Evolutionary conservation across 2,113 vertebrate species (phyloP).

Genomic region (Xenopus laevis): DNA sequence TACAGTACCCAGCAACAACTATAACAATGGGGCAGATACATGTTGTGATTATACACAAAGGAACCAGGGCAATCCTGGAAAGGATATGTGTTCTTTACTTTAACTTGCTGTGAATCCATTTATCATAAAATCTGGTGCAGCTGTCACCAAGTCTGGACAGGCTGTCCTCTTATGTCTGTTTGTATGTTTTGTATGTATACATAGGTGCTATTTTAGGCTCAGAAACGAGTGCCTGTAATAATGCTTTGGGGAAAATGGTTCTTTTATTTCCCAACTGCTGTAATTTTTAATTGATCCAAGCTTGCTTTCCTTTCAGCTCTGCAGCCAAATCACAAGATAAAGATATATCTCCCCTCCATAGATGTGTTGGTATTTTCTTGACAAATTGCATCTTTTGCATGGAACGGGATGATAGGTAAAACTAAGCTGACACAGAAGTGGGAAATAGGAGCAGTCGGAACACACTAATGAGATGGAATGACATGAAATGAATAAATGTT

Average conservation of each 20-base stretch:
- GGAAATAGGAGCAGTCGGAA: conserved; percentile 51
- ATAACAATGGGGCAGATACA: neutral
- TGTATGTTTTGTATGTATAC: conserved; percentile 22
- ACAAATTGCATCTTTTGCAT: conserved; percentile 44
- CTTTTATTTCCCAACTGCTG: conserved; percentile 22
- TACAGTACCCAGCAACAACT: neutral
- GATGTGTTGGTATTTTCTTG: conserved; percentile 44
- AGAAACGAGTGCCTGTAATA: conserved; percentile 20
- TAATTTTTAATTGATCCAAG: conserved; percentile 34
- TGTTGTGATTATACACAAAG: conserved; percentile 18
- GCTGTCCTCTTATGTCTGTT: conserved; percentile 30
- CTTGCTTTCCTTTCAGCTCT: conserved; percentile 14
- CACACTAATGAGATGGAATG: conserved; percentile 48
- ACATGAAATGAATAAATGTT: conserved; percentile 54
- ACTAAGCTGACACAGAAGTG: conserved; percentile 31
- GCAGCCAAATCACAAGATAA: conserved; percentile 31
- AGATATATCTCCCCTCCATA: conserved; percentile 33
- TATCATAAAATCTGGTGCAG: conserved; percentile 34
- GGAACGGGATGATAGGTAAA: conserved; percentile 23
- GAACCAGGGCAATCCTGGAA: conserved; percentile 5
- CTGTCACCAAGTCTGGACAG: conserved; percentile 33
- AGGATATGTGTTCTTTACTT: conserved; percentile 18
- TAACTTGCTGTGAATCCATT: conserved; percentile 26
- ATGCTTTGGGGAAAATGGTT: conserved; percentile 36
- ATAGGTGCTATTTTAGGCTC: conserved; percentile 20